A percentile compares a stretch with the other conserved stretches of the same genome.
Conservation (phyloP, 2,113 vertebrate genomes). For the Epinephelus lanceolatus region DNA sequence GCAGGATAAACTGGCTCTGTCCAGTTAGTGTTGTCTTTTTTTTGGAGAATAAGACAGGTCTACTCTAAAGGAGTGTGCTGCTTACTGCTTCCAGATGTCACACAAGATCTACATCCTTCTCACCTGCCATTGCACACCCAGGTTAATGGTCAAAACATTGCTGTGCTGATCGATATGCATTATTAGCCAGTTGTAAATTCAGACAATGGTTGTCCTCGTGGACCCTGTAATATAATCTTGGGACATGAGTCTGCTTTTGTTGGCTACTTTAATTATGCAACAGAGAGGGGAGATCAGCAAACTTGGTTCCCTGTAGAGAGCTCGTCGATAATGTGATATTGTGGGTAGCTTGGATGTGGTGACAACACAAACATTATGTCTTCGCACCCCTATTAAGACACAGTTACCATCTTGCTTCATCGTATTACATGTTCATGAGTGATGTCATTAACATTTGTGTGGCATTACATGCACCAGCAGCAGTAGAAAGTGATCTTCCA, state of each 20-base stretch:
- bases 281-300: conserved; percentile 58
- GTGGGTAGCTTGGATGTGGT: conserved; percentile 48
- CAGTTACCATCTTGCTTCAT: conserved; percentile 12
- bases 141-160: conserved; percentile 33
- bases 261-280: conserved; percentile 80
- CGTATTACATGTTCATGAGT: conserved; percentile 24
- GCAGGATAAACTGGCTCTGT: conserved; percentile 60
- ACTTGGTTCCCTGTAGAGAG: conserved; percentile 49
- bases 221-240: conserved; percentile 71
- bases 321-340: conserved; percentile 66
- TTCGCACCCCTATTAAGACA: conserved; percentile 10
- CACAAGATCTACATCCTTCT: conserved; percentile 17
- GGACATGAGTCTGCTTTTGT: conserved; percentile 66
- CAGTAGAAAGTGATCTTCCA: background rate
- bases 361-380: conserved; percentile 56
- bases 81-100: conserved; percentile 54
- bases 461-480: background rate
- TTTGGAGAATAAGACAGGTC: conserved; percentile 11
- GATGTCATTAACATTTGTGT: background rate
- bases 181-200: conserved; percentile 64
- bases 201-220: conserved; percentile 60
- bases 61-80: conserved; percentile 41
- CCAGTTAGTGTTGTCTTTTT: conserved; percentile 49
- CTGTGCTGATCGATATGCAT: conserved; percentile 59
- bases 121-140: conserved; percentile 1